phyloP scores from a whole-genome alignment of 1,140 invertebrate genomes.

The Tetragnatha versicolor region DNA sequence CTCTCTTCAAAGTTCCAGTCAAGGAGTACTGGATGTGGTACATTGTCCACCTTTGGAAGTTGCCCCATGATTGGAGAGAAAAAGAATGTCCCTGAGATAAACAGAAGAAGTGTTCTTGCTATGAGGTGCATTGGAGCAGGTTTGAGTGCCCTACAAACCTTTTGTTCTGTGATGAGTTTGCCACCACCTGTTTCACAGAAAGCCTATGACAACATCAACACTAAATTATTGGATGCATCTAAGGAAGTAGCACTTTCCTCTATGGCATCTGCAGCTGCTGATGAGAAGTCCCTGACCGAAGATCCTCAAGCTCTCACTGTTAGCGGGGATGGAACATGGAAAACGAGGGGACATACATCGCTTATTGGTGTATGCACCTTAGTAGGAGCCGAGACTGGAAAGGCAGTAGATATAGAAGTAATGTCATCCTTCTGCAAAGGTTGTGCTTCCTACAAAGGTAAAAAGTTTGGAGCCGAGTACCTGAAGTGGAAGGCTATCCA shows the following conservation, averaged over 20 bases:
- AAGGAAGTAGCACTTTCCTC: not conserved
- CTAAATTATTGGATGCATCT: not conserved
- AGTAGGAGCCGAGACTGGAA: not conserved
- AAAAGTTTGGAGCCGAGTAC: not conserved
- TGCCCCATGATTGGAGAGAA: not conserved
- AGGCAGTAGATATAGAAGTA: conserved; percentile 8
- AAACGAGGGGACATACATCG: conserved; percentile 10
- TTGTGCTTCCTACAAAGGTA: not conserved
- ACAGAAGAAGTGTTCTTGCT: not conserved
- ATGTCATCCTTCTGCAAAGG: conserved; percentile 27
- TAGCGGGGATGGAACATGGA: conserved; percentile 4
- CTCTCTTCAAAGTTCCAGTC: no score
- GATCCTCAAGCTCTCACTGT: not conserved
- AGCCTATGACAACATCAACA: not conserved
- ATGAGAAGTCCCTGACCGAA: not conserved
- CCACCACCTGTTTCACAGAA: not conserved
- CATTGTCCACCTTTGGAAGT: not conserved
- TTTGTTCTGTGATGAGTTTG: conserved; percentile 5
- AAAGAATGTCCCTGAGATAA: conserved; percentile 4
- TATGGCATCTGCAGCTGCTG: not conserved
- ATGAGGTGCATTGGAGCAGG: conserved; percentile 4
- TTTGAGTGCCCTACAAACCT: not conserved
- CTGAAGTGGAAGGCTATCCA: not conserved
- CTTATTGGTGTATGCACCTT: conserved; percentile 3
- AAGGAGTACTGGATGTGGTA: no score